Conservation (phyloP, 2,888 invertebrate species). For the Euplexia lucipara region DNA sequence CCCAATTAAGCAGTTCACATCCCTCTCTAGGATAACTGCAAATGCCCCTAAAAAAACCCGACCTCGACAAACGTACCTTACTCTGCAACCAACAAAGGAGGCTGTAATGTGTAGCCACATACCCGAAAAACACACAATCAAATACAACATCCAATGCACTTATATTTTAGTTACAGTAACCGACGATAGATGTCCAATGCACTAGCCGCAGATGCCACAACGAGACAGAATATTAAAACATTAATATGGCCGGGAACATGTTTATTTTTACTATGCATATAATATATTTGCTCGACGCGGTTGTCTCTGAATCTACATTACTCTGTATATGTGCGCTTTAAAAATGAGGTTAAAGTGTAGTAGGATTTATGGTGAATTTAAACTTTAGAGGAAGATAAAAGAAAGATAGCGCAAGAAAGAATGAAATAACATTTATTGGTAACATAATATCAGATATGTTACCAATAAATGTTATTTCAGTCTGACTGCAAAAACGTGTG, state of each 20-base stretch:
- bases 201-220: conserved; percentile 57
- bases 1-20: no score
- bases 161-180: conserved; percentile 48
- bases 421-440: no score
- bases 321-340: conserved; percentile 14
- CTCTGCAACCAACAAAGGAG: no score
- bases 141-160: conserved; percentile 38
- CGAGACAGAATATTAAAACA: conserved; percentile 59
- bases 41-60: no score
- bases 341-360: neutral
- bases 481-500: no score
- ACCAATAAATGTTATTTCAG: no score
- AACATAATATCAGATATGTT: no score
- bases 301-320: conserved; percentile 25
- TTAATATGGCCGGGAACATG: conserved; percentile 54
- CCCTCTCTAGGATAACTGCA: no score
- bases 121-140: conserved; percentile 17
- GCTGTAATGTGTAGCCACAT: no score
- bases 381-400: neutral
- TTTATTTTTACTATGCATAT: conserved; percentile 58
- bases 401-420: no score
- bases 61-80: no score
- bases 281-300: conserved; percentile 18
- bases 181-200: conserved; percentile 51
- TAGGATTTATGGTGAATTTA: neutral